Evolutionary conservation across 2,113 vertebrate genomes (phyloP).

Genomic region (Agapornis roseicollis): DNA sequence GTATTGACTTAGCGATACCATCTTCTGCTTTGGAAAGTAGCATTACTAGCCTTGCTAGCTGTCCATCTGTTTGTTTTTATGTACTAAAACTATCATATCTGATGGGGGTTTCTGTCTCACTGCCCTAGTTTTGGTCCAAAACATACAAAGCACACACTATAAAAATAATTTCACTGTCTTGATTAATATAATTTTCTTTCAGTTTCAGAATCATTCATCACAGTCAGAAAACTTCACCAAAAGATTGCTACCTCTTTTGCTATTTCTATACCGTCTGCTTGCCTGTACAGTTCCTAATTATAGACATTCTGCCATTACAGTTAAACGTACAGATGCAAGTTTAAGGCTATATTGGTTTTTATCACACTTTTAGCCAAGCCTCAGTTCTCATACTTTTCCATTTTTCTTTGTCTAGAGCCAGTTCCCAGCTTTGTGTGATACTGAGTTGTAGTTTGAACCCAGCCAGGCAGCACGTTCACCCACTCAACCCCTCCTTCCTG

Average conservation of each 20-base stretch:
- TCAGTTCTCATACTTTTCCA: not conserved
- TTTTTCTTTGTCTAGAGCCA: not conserved
- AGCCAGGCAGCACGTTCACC: too few relatives aligned
- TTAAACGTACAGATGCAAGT: slow-evolving; percentile 29
- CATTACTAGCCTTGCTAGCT: not conserved
- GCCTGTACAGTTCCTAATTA: not conserved
- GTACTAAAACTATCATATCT: not conserved
- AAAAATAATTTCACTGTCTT: not conserved
- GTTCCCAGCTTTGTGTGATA: not conserved
- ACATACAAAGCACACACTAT: not conserved
- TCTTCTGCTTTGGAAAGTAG: slow-evolving; percentile 39
- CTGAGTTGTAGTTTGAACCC: too few relatives aligned
- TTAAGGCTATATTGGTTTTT: not conserved
- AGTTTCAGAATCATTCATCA: slow-evolving; percentile 10
- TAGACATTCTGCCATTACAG: not conserved
- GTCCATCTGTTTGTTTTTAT: not conserved
- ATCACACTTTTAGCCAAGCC: not conserved
- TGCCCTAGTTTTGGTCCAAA: not conserved
- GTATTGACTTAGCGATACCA: slow-evolving; percentile 17
- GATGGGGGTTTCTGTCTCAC: not conserved
- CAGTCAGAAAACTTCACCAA: not conserved
- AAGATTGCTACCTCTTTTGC: not conserved
- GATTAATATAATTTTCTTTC: slow-evolving; percentile 35
- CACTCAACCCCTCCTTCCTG: too few relatives aligned
- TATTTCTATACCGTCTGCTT: not conserved